Base-by-base conservation (phyloP, 2,888 invertebrate genomes). In the Acheta domesticus region DNA sequence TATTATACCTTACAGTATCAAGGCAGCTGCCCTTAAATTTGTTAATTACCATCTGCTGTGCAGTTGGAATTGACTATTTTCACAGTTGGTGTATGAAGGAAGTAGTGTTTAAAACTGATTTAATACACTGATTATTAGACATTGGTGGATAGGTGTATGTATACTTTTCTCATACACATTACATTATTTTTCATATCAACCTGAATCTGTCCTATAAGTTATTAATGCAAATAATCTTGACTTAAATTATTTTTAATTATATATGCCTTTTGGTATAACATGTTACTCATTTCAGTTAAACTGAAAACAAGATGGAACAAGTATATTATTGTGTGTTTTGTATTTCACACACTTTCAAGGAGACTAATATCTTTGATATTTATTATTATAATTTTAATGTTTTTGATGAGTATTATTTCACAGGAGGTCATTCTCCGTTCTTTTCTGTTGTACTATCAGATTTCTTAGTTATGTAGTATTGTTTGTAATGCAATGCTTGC, bases 1-100 rank as follows among this genome's bases (percentile, higher is more conserved):
- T 62, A 62, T 62, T 62, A 62, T 62, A 62, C 62, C 62, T 62
- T 62, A 62, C 62, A 62, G 62, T 62, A 62, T 62, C 16, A 62
- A 62, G n/a, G 62, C 16, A 62, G 14, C 62, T 62, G 62, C 14
- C 14, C 62, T 19, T 8, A 62, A n/a, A 36, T 36, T 62, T 62
- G 14, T n/a, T 62, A n/a, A 62, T 62, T 19, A n/a, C 62, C 14
- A 62, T 62, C 62, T 62, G 62, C 62, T 62, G 62, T 62, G 62
- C 62, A 62, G 62, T 62, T 62, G 14, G 62, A 62, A n/a, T n/a
- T 19, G 62, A 62, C 16, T 36, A 36, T 62, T 62, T 62, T 62
- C 62, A 62, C 62, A 62, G 36, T 36, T 62, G n/a, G 62, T 62
- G n/a, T 62, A 62, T 19, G 62, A 14, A 62, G 62, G n/a, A n/a